These are phyloP conservation scores for Nasonia vitripennis DNA, from an alignment of 1,140 invertebrate species.

Conservation along the genomic window DNA sequence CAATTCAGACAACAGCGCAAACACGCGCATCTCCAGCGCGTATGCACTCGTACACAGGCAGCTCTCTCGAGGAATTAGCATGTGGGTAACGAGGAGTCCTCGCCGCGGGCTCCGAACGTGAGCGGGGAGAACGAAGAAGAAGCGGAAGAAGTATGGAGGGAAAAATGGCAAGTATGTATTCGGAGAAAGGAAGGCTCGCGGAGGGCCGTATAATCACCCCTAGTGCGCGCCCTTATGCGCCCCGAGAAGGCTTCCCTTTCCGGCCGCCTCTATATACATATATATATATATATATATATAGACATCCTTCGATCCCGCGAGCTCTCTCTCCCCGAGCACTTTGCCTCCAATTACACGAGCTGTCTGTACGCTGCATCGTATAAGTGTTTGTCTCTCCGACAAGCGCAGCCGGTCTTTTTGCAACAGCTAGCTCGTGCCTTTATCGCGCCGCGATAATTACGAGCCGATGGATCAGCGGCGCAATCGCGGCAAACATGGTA, in stretches of 20 bases:
- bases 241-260: slow-evolving; percentile 57
- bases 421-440: background rate
- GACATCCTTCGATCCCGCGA: slow-evolving; percentile 25
- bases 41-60: background rate
- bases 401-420: background rate
- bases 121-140: background rate
- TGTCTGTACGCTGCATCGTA: too few relatives aligned
- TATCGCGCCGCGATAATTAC: background rate
- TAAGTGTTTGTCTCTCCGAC: slow-evolving; percentile 9
- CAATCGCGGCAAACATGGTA: too few relatives aligned
- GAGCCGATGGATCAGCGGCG: too few relatives aligned
- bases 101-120: slow-evolving; percentile 9
- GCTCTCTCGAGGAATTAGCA: slow-evolving; percentile 54
- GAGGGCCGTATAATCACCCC: slow-evolving; percentile 46
- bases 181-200: slow-evolving; percentile 52
- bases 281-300: too few relatives aligned
- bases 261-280: background rate
- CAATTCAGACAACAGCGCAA: too few relatives aligned
- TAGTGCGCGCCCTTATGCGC: slow-evolving; percentile 49
- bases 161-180: background rate
- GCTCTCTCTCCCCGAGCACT: background rate
- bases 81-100: slow-evolving; percentile 54
- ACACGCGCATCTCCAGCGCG: background rate
- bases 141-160: background rate
- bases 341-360: background rate